phyloP scores from a whole-genome alignment of 2,797 vertebrate species.

The Sternarchorhynchus goeldii region DNA sequence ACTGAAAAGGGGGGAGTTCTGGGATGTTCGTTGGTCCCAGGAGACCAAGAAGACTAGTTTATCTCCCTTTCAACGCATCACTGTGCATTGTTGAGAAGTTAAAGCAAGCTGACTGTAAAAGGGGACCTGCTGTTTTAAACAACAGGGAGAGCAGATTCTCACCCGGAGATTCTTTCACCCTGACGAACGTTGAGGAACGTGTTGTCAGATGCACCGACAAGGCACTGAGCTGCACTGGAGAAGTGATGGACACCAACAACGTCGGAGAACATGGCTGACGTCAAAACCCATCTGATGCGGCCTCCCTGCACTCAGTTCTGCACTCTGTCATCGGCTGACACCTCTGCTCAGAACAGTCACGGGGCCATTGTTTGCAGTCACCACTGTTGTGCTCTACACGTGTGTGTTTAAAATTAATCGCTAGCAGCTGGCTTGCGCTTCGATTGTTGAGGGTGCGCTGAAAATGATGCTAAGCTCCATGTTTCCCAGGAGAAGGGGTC shows the following conservation, averaged over 20 bases:
- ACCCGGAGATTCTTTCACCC: background rate
- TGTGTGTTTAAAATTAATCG: constrained; percentile 66
- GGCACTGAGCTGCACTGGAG: constrained; percentile 12
- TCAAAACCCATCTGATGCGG: constrained; percentile 38
- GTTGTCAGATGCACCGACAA: background rate
- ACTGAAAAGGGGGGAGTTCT: background rate
- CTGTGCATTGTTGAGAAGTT: background rate
- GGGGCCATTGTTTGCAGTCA: constrained; percentile 44
- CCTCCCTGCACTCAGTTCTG: constrained; percentile 19
- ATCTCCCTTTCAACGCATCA: background rate
- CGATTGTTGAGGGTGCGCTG: constrained; percentile 53
- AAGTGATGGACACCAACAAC: constrained; percentile 33
- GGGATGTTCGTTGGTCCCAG: background rate
- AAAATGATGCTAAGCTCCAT: constrained; percentile 54
- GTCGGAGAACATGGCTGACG: constrained; percentile 35
- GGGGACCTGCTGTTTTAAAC: background rate
- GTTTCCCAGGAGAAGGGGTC: constrained; percentile 55
- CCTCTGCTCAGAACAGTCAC: constrained; percentile 40
- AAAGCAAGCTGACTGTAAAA: background rate
- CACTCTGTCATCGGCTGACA: constrained; percentile 37
- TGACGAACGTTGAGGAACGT: background rate
- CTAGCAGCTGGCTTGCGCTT: constrained; percentile 67
- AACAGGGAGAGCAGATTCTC: background rate
- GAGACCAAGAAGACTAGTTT: background rate
- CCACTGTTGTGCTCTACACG: constrained; percentile 45